Conservation (phyloP, 2,888 invertebrate genomes). For the Drosophila melanosoma region DNA sequence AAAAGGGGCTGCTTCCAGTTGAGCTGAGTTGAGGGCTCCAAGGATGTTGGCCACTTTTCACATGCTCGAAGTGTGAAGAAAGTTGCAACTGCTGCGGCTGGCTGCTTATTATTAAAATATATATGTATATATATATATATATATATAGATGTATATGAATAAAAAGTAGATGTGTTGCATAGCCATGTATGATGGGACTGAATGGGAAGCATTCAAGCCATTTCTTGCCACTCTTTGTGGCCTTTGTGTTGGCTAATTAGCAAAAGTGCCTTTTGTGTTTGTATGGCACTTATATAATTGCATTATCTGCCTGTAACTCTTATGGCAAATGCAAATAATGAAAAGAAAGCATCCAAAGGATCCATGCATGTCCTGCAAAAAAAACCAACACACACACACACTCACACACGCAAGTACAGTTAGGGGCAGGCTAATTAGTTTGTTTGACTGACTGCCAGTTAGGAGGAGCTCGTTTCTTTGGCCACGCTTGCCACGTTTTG, state of each 20-base stretch:
- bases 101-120: slow-evolving; percentile 26
- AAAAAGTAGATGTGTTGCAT: neutral
- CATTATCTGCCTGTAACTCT: slow-evolving; percentile 70
- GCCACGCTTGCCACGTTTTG: slow-evolving; percentile 33
- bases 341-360: slow-evolving; percentile 69
- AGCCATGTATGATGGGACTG: slow-evolving; percentile 2
- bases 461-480: slow-evolving; percentile 60
- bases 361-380: slow-evolving; percentile 34
- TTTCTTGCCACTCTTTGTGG: slow-evolving; percentile 52
- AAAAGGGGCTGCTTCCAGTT: slow-evolving; percentile 14
- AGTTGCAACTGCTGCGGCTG: slow-evolving; percentile 25
- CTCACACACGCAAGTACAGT: slow-evolving; percentile 15
- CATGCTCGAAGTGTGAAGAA: slow-evolving; percentile 61
- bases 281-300: slow-evolving; percentile 74
- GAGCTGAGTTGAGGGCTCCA: slow-evolving; percentile 8
- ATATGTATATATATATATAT: neutral
- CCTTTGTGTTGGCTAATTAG: slow-evolving; percentile 71
- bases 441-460: slow-evolving; percentile 60
- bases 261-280: slow-evolving; percentile 71
- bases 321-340: slow-evolving; percentile 74
- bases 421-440: slow-evolving; percentile 72
- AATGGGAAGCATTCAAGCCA: slow-evolving; percentile 24
- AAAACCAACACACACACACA: slow-evolving; percentile 2
- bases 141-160: neutral
- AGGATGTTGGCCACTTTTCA: slow-evolving; percentile 31